Percentiles rank a stretch among this genome's conserved stretches.
These are phyloP conservation scores for Aspiorhynchus laticeps DNA, from an alignment of 2,113 vertebrate species.

Conservation along the genomic window DNA sequence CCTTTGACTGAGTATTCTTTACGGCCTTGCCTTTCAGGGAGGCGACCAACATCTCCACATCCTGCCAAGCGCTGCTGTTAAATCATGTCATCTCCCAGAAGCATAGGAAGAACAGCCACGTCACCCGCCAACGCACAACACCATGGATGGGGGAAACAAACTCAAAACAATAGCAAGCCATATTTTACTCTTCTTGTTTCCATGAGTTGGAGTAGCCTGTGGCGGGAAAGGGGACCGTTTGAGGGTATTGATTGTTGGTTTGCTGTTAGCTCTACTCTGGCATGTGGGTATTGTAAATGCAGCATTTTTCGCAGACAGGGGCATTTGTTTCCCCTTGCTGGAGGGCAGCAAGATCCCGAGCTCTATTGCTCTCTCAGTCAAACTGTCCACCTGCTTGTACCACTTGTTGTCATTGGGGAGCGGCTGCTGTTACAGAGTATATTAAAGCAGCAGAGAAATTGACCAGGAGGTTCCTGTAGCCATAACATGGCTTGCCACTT, in stretches of 20 bases:
- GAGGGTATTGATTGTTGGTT: slow-evolving; percentile 32
- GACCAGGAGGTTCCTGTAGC: not conserved
- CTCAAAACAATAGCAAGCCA: not conserved
- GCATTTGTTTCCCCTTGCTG: slow-evolving; percentile 27
- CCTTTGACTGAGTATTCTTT: slow-evolving; percentile 41
- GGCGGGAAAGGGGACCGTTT: not conserved
- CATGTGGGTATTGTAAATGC: slow-evolving; percentile 30
- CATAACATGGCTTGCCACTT: not conserved
- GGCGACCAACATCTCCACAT: slow-evolving; percentile 24
- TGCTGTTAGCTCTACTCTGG: not conserved
- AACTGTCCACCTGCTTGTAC: slow-evolving; percentile 25
- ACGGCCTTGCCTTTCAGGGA: slow-evolving; percentile 2
- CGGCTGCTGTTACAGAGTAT: slow-evolving; percentile 15
- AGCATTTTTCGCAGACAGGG: not conserved
- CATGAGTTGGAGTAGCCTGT: not conserved
- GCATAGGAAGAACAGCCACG: not conserved
- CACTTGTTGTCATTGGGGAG: slow-evolving; percentile 28
- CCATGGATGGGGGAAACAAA: not conserved
- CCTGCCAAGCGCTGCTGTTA: slow-evolving; percentile 33
- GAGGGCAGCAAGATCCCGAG: slow-evolving; percentile 22
- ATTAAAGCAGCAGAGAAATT: slow-evolving; percentile 33
- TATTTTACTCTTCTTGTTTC: slow-evolving; percentile 11
- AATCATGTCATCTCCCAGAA: slow-evolving; percentile 36
- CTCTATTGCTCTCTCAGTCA: slow-evolving; percentile 40
- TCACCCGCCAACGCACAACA: slow-evolving; percentile 16